phyloP scores from a whole-genome alignment of 2,113 vertebrate species.

The Calcarius ornatus region DNA sequence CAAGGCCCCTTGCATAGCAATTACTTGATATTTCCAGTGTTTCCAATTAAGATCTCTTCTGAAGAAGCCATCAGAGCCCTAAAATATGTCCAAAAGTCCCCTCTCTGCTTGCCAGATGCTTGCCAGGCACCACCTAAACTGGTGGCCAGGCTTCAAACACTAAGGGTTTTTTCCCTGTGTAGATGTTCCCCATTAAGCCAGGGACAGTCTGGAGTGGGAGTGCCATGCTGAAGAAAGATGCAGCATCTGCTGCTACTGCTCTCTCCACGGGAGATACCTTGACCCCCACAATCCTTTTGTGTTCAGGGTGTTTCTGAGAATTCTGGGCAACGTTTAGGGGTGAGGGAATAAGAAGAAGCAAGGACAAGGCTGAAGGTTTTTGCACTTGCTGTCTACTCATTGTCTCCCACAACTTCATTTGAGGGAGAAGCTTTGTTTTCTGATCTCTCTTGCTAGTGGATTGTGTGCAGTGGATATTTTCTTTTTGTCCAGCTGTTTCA shows the following conservation, averaged over 20 bases:
- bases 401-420: background rate
- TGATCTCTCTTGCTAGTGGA: background rate
- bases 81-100: background rate
- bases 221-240: background rate
- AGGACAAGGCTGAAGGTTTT: background rate
- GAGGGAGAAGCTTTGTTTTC: background rate
- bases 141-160: background rate
- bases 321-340: background rate
- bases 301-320: background rate
- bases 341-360: background rate
- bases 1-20: background rate
- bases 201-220: background rate
- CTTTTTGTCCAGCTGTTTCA: background rate
- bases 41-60: background rate
- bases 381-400: background rate
- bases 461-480: background rate
- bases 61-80: background rate
- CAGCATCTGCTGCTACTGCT: background rate
- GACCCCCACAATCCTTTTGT: background rate
- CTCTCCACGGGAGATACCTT: background rate
- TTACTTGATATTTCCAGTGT: background rate
- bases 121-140: background rate
- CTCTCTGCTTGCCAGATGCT: background rate
- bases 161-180: fast-evolving
- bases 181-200: background rate